These are phyloP conservation scores for Sapajus apella DNA, from an alignment of 2,113 vertebrate genomes.

Conservation along the genomic window DNA sequence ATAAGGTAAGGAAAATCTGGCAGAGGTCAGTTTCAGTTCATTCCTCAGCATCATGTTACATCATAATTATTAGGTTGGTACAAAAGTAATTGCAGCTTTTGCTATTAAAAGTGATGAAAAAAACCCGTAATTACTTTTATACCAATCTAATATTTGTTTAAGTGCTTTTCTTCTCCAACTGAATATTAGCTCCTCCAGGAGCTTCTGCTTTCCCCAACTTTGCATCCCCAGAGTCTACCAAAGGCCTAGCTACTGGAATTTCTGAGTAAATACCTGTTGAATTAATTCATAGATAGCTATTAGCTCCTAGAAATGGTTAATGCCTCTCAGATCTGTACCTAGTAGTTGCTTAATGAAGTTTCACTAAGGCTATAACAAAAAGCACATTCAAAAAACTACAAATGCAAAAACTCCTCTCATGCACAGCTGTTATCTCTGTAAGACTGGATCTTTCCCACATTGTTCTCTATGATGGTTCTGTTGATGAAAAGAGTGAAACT, in stretches of 20 bases:
- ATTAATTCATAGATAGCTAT: neutral
- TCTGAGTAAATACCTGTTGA: neutral
- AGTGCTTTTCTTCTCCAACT: neutral
- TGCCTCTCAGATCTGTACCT: slow-evolving; percentile 55
- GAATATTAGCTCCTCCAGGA: neutral
- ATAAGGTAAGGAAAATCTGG: neutral
- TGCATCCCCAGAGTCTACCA: neutral
- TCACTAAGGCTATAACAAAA: slow-evolving; percentile 73
- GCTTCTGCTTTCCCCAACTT: neutral
- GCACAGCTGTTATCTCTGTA: neutral
- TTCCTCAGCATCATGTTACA: neutral
- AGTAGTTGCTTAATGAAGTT: slow-evolving; percentile 79
- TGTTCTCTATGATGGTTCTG: neutral
- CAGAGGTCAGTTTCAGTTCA: neutral
- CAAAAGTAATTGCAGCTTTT: no score
- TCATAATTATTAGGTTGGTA: neutral
- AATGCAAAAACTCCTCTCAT: neutral
- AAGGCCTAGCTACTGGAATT: neutral
- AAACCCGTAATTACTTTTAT: no score
- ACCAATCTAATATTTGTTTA: neutral
- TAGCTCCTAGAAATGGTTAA: neutral
- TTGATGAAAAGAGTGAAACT: neutral
- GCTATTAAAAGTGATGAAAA: no score
- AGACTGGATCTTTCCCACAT: neutral
- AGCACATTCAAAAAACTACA: neutral